Base-by-base conservation (phyloP, 2,888 invertebrate species). In the Amaurobius ferox region DNA sequence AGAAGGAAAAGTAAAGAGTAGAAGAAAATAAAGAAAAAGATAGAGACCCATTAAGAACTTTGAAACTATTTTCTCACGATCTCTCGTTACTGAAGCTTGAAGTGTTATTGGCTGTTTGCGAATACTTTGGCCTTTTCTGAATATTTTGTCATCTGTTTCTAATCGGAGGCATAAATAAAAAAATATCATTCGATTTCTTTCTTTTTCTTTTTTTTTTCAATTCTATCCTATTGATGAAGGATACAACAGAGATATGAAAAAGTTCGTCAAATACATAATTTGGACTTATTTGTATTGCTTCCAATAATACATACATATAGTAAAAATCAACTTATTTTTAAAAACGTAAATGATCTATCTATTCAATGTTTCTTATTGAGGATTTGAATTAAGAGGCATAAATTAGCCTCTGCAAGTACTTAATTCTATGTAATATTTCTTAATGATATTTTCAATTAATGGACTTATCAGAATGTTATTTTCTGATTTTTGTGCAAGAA, bases 141-240 rank as follows among this genome's bases (percentile, higher is more conserved):
- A 83, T 77, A 85, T 85, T 85, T 77, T 85, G 83, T 85, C 83
- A 85, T 85, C 83, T 85, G 83, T 85, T 85, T 77, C 83, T 85
- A 85, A 85, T 85, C 66, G 83, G 66, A 71, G 64, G 76, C 68
- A 83, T 83, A 83, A 83, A 83, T 83, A 77, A 85, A 35, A 77
- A 77, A 66, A 77, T 77, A 67, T 85, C 83, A 81, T 81, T 81
- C 74, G 74, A 44, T 81, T n/a, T n/a, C 62, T 76, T 81, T 74
- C 74, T 62, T 74, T 70, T 76, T 62, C 68, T 81, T 74, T 70
- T 62, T 74, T 70, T 76, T 62, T 62, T 32, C 66, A 62, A n/a
- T 81, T 68, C 30, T 39, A 67, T 67, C 61, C 66, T 30, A 80
- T 67, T 55, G 30, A 55, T 28, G 55, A 7, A 71, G 55, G 55